Conservation (phyloP, 2,113 vertebrate species). For the Prolemur simus region DNA sequence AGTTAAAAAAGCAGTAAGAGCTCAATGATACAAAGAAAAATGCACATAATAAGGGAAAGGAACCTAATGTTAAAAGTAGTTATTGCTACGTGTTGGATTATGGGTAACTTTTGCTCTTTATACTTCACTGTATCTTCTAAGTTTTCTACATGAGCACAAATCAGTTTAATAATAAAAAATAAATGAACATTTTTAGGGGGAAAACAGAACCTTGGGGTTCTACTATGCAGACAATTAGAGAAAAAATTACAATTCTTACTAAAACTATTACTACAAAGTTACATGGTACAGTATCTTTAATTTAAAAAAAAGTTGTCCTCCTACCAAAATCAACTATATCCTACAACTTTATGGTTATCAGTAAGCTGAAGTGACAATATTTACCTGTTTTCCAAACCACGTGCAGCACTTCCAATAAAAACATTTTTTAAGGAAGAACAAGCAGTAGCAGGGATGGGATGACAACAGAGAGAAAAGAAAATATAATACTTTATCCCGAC, state of each 20-base stretch:
- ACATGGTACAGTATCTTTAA: neutral
- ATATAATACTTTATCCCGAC: neutral
- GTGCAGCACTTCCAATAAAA: neutral
- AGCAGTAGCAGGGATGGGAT: neutral
- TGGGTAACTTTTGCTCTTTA: neutral
- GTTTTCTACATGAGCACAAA: neutral
- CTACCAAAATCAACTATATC: neutral
- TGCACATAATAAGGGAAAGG: neutral
- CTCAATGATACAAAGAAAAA: neutral
- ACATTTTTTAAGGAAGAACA: neutral
- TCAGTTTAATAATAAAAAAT: neutral
- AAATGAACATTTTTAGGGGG: neutral
- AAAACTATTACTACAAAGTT: neutral
- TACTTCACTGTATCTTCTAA: neutral
- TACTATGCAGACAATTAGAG: neutral
- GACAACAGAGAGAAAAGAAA: neutral
- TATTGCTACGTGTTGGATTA: neutral
- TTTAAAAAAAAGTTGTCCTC: neutral
- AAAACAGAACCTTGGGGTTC: neutral
- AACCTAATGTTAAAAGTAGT: neutral
- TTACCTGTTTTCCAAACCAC: neutral
- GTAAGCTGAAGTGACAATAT: neutral
- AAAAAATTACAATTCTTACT: neutral
- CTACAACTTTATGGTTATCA: neutral
- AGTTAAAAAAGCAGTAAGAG: neutral